Conservation (phyloP, 1,140 invertebrate species). For the Conopomorpha cramerella region DNA sequence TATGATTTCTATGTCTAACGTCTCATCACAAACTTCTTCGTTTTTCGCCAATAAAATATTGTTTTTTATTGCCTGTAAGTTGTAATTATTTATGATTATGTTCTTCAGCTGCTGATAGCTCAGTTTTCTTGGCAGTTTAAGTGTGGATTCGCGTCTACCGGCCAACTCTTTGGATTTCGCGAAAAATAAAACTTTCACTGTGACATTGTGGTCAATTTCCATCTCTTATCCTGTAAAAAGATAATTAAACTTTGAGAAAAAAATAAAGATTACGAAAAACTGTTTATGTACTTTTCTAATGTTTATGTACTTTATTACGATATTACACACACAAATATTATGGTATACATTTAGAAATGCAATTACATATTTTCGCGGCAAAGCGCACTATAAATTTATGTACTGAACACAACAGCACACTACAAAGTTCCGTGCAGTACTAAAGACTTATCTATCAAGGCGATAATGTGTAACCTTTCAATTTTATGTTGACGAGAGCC, state of each 20-base stretch:
- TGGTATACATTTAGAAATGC: too few species aligned
- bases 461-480: too few species aligned
- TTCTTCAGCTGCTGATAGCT: constrained; percentile 63
- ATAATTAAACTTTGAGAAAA: constrained; percentile 1
- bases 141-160: constrained; percentile 60
- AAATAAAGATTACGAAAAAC: too few species aligned
- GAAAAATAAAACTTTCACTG: constrained; percentile 81
- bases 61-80: constrained; percentile 69
- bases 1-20: constrained; percentile 63
- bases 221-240: constrained; percentile 35
- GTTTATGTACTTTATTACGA: not conserved
- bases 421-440: too few species aligned
- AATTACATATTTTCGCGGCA: too few species aligned
- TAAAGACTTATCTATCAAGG: too few species aligned
- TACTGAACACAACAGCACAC: too few species aligned
- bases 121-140: constrained; percentile 56
- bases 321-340: too few species aligned
- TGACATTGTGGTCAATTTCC: constrained; percentile 43
- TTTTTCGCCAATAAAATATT: constrained; percentile 81
- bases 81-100: constrained; percentile 64
- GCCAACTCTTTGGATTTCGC: constrained; percentile 83
- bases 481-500: too few species aligned
- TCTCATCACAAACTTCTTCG: constrained; percentile 70
- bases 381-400: too few species aligned
- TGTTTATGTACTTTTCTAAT: not conserved